Evolutionary conservation across 2,797 vertebrate species (phyloP), one percentile per base, ranked within the genome.

Genomic region (Diplodus puntazzo): DNA sequence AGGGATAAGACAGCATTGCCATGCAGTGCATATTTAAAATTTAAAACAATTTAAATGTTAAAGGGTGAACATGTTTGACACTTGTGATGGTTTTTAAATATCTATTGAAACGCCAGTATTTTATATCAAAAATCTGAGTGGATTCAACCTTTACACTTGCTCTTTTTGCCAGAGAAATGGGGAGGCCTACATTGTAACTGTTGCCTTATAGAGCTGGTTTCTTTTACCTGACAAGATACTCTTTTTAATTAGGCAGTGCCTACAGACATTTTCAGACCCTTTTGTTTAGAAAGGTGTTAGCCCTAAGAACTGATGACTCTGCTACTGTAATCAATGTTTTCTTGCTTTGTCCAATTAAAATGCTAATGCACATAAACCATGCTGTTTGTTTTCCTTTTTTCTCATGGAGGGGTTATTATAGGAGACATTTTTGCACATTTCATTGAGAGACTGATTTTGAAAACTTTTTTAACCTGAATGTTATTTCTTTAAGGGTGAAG

Each of bases 291-390:
- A 89, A 93, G 93, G 89, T 89, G 93, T 94, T 92, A 83, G 87
- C 91, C 91, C 91, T 89, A 90, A 91, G 83, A 93, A 94, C 88
- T 88, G 91, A 92, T 90, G 92, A 94, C 91, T 94, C 94, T 94
- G 93, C 94, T 94, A 93, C 93, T 95, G 92, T 95, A 94, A 93
- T 92, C 92, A 89, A 93, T 93, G 88, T 94, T 93, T 94, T 94
- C 92, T 93, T 95, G 93, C 94, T 94, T 95, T 95, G 93, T 94
- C 91, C 91, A 91, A 95, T 94, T 94, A 94, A 95, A 95, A 94
- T 94, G 92, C 93, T 94, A 84, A 93, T 94, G 92, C 92, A 93
- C 90, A 94, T 86, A 92, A 92, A 88, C 55, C 66, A 68, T 54
- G 23, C 21, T n/a, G 62, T 80, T 65, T 60, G 63, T 43, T 54